Evolutionary conservation across 2,797 vertebrate species (phyloP).

Genomic region (Anniella stebbinsi): DNA sequence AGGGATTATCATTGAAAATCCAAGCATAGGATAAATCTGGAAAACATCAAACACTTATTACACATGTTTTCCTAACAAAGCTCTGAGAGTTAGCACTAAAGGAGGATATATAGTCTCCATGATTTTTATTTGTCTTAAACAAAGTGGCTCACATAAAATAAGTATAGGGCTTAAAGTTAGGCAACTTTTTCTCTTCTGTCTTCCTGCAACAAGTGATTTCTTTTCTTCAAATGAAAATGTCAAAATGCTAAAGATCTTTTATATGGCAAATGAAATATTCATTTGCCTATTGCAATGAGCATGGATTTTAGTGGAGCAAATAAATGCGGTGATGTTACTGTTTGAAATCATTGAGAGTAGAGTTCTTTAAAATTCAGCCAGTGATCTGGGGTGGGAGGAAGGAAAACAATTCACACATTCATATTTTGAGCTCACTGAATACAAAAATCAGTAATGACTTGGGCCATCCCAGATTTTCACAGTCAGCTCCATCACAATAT

Average conservation of each 20-base stretch:
- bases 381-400: background rate
- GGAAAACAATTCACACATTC: background rate
- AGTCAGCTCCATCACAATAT: background rate
- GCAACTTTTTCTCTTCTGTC: background rate
- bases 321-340: background rate
- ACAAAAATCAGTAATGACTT: background rate
- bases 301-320: background rate
- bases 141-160: conserved; percentile 15
- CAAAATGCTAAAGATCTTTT: background rate
- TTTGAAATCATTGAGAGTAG: background rate
- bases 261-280: background rate
- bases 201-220: background rate
- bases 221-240: background rate
- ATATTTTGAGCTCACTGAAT: background rate
- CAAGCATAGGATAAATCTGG: conserved; percentile 75
- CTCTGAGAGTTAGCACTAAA: background rate
- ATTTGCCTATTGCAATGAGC: background rate
- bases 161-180: background rate
- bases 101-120: background rate
- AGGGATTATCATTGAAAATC: conserved; percentile 74
- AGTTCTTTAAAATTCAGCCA: background rate
- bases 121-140: background rate
- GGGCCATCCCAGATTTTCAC: background rate
- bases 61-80: background rate
- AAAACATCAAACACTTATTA: conserved; percentile 29